phyloP scores from a whole-genome alignment of 2,797 vertebrate genomes.

The Mormyrus proboscirostris region DNA sequence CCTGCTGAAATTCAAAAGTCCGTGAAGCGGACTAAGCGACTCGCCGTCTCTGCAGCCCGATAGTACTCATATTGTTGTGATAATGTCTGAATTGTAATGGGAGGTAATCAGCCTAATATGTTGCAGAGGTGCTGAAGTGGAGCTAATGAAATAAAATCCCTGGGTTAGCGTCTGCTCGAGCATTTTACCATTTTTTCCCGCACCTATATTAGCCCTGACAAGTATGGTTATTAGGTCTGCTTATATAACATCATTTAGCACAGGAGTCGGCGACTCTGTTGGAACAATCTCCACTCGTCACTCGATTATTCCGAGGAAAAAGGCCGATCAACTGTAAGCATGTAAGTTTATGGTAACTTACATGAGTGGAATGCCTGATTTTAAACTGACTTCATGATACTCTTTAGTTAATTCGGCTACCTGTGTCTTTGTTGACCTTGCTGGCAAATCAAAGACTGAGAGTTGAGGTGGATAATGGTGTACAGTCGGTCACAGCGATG shows the following conservation, averaged over 20 bases:
- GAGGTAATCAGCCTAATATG: constrained; percentile 1
- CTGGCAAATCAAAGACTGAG: not conserved
- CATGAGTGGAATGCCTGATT: not conserved
- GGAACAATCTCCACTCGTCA: not conserved
- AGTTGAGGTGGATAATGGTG: not conserved
- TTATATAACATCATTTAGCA: constrained; percentile 7
- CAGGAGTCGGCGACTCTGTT: not conserved
- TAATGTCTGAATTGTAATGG: constrained; percentile 11
- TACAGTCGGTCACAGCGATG: not conserved
- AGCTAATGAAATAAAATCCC: constrained; percentile 26
- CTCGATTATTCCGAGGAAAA: not conserved
- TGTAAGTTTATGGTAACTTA: not conserved
- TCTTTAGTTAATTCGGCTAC: not conserved
- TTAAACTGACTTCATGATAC: not conserved
- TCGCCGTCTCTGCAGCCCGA: not conserved
- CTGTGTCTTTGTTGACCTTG: not conserved
- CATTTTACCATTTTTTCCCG: not conserved
- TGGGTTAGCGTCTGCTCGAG: not conserved
- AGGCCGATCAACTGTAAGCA: not conserved
- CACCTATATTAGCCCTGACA: not conserved
- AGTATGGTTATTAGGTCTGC: constrained; percentile 27
- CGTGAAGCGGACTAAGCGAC: not conserved
- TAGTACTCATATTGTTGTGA: not conserved
- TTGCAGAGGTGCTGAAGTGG: constrained; percentile 5
- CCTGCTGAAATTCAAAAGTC: not conserved